Conservation (phyloP, 1,140 invertebrate genomes). For the Euwallacea fornicatus region DNA sequence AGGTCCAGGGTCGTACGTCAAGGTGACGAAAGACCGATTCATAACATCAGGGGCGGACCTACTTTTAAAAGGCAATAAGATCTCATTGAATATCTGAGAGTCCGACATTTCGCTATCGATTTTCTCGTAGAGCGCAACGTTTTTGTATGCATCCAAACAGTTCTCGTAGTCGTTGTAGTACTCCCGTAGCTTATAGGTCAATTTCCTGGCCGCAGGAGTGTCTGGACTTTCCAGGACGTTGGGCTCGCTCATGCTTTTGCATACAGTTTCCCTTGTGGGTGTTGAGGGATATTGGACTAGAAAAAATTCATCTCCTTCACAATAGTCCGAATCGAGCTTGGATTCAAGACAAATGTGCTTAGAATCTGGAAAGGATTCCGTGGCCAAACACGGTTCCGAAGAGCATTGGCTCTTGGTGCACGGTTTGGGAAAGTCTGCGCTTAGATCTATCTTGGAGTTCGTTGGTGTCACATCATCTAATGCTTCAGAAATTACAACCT, state of each 20-base stretch:
- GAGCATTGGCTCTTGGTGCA: slow-evolving; percentile 5
- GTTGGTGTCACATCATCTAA: slow-evolving; percentile 44
- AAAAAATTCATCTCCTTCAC: slow-evolving; percentile 51
- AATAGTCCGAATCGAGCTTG: slow-evolving; percentile 39
- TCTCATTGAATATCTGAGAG: slow-evolving; percentile 49
- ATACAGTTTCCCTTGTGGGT: slow-evolving; percentile 34
- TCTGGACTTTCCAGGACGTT: slow-evolving; percentile 43
- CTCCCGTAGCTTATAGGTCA: slow-evolving; percentile 43
- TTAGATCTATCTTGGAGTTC: slow-evolving; percentile 44
- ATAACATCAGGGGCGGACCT: slow-evolving; percentile 49
- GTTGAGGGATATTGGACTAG: slow-evolving; percentile 46
- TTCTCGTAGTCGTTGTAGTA: slow-evolving; percentile 54
- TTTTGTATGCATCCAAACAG: slow-evolving; percentile 45
- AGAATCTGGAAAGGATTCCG: slow-evolving; percentile 24
- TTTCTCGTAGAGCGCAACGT: slow-evolving; percentile 29
- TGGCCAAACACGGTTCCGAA: slow-evolving; percentile 41
- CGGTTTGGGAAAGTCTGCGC: not conserved
- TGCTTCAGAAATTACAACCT: not conserved
- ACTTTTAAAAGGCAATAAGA: slow-evolving; percentile 47
- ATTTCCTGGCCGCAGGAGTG: slow-evolving; percentile 31
- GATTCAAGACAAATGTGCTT: slow-evolving; percentile 44
- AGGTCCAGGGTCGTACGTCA: slow-evolving; percentile 52
- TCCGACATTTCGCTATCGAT: slow-evolving; percentile 44
- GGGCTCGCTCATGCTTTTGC: slow-evolving; percentile 46
- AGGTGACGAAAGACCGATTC: slow-evolving; percentile 48